Percentiles rank a stretch among this genome's conserved stretches.
Evolutionary conservation across 2,888 invertebrate species (phyloP).

Genomic region (Tetragonula carbonaria): DNA sequence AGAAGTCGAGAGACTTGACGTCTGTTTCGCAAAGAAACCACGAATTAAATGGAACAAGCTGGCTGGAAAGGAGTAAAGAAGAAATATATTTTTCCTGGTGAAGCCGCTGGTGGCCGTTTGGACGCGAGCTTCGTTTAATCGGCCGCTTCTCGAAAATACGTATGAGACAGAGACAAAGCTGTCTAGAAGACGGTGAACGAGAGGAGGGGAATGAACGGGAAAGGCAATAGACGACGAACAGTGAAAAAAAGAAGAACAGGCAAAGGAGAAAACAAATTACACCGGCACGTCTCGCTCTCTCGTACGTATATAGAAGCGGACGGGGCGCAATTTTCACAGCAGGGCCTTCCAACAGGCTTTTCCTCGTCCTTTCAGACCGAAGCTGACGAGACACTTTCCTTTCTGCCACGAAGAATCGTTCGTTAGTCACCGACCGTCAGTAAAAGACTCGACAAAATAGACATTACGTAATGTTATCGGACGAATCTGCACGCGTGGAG

Average conservation of each 20-base stretch:
- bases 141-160: slow-evolving; percentile 41
- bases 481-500: slow-evolving; percentile 14
- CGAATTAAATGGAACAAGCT: slow-evolving; percentile 18
- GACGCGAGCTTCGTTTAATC: slow-evolving; percentile 38
- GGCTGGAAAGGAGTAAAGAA: neutral
- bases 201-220: slow-evolving; percentile 3
- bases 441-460: slow-evolving; percentile 65
- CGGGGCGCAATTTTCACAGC: slow-evolving; percentile 75
- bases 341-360: slow-evolving; percentile 72
- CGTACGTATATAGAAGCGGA: slow-evolving; percentile 43
- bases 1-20: slow-evolving; percentile 4
- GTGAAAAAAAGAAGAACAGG: slow-evolving; percentile 40
- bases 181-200: too few species aligned
- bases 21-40: slow-evolving; percentile 16
- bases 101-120: slow-evolving; percentile 5
- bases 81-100: slow-evolving; percentile 18
- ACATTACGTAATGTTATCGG: slow-evolving; percentile 58
- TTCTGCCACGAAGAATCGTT: slow-evolving; percentile 78
- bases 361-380: slow-evolving; percentile 71
- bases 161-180: slow-evolving; percentile 19
- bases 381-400: slow-evolving; percentile 78
- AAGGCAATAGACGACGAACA: slow-evolving; percentile 18
- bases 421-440: slow-evolving; percentile 72
- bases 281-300: slow-evolving; percentile 65
- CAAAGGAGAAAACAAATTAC: slow-evolving; percentile 78